phyloP scores from a whole-genome alignment of 92 coral and sea anemone species.

The Isaurus tuberculatus region DNA sequence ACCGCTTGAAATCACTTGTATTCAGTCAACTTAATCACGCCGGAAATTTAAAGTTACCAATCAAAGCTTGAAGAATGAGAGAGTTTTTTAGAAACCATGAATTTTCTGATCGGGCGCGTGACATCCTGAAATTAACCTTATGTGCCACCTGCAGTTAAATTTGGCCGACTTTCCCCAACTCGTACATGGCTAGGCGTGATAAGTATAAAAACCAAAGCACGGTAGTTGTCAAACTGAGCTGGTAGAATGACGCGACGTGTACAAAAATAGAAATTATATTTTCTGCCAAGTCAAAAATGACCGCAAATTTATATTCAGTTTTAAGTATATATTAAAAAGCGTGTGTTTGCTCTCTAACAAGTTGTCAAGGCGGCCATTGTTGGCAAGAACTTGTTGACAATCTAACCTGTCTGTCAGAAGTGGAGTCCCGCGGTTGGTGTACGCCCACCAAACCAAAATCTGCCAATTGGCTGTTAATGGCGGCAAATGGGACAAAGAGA shows the following conservation, averaged over 20 bases:
- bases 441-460: conserved; percentile 83
- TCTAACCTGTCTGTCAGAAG: conserved; percentile 82
- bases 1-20: conserved; percentile 58
- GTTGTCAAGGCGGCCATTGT: conserved; percentile 81
- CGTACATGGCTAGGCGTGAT: conserved; percentile 1
- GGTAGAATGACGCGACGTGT: conserved; percentile 16
- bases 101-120: conserved; percentile 64
- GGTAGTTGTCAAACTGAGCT: conserved; percentile 19
- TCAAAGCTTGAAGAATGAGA: conserved; percentile 48
- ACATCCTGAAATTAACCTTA: conserved; percentile 38
- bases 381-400: conserved; percentile 82
- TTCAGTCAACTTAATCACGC: conserved; percentile 53
- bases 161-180: conserved; percentile 20
- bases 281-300: conserved; percentile 41
- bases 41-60: conserved; percentile 71
- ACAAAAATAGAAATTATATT: conserved; percentile 29
- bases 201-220: conserved; percentile 41
- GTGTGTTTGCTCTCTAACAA: conserved; percentile 54
- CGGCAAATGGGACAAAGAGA: conserved; percentile 77
- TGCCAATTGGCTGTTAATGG: conserved; percentile 80
- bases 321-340: conserved; percentile 24
- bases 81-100: conserved; percentile 51
- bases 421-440: conserved; percentile 63
- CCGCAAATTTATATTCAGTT: conserved; percentile 43
- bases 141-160: conserved; percentile 78